A percentile compares a stretch with the other conserved stretches of the same genome.
Evolutionary conservation across 2,888 invertebrate species (phyloP).

Genomic region (Willowsia nigromaculata): DNA sequence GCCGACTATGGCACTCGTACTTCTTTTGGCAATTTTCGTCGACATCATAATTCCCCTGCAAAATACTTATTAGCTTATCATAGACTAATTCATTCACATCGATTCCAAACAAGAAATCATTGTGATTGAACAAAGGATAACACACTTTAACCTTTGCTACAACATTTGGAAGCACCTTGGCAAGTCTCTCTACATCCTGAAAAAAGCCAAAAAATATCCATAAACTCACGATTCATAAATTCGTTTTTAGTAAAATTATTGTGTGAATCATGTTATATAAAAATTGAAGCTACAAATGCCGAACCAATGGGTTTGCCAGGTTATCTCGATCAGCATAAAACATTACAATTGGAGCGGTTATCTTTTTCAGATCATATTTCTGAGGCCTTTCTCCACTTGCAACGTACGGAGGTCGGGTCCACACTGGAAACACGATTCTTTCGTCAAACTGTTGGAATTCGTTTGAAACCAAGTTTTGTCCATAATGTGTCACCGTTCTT

Average conservation of each 20-base stretch:
- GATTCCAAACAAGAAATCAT: conserved; percentile 70
- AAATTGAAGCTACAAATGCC: neutral
- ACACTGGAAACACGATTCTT: conserved; percentile 1
- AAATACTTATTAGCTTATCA: conserved; percentile 52
- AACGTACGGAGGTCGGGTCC: neutral
- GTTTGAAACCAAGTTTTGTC: conserved; percentile 24
- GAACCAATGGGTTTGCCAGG: conserved; percentile 33
- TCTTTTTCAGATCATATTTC: conserved; percentile 27
- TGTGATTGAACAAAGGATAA: conserved; percentile 63
- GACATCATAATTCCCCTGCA: conserved; percentile 23
- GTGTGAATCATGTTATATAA: neutral
- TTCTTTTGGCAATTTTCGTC: conserved; percentile 19
- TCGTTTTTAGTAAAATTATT: neutral
- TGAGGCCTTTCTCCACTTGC: conserved; percentile 12
- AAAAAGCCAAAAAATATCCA: neutral
- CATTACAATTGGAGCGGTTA: conserved; percentile 37
- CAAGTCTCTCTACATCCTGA: conserved; percentile 65
- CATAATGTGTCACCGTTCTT: conserved; percentile 42
- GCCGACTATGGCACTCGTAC: neutral
- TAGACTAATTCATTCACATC: conserved; percentile 68
- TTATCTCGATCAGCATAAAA: conserved; percentile 50
- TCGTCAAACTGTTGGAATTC: conserved; percentile 53
- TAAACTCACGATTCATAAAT: neutral
- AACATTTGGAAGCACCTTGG: conserved; percentile 52
- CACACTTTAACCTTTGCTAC: conserved; percentile 37